phyloP scores from a whole-genome alignment of 2,797 vertebrate genomes.

The Coranthus polyacanthus region DNA sequence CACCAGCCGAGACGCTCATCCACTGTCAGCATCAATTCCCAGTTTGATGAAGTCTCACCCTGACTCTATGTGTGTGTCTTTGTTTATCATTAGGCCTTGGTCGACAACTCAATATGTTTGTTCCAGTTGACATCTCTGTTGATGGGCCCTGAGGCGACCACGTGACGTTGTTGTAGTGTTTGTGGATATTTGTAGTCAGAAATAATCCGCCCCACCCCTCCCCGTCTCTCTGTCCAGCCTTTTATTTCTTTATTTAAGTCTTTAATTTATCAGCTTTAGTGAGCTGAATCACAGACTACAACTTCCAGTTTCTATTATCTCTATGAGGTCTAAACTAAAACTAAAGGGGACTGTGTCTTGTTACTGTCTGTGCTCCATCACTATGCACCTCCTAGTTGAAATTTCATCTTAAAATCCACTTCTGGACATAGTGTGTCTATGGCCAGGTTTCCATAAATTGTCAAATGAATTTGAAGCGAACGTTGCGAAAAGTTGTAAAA shows the following conservation, averaged over 20 bases:
- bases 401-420: too few species aligned
- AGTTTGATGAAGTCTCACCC: conserved; percentile 36
- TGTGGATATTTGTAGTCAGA: conserved; percentile 30
- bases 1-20: conserved; percentile 69
- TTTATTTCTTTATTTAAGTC: not conserved
- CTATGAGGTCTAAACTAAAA: too few species aligned
- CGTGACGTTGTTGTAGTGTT: conserved; percentile 42
- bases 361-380: too few species aligned
- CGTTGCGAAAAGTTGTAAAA: too few species aligned
- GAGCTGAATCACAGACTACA: too few species aligned
- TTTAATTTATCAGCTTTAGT: too few species aligned
- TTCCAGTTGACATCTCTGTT: conserved; percentile 54
- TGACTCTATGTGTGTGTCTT: conserved; percentile 33
- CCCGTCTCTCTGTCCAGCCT: conserved; percentile 2
- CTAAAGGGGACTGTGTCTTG: too few species aligned
- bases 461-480: too few species aligned
- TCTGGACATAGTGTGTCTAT: too few species aligned
- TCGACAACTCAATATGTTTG: conserved; percentile 56
- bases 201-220: not conserved
- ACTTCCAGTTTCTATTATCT: too few species aligned
- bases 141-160: conserved; percentile 51
- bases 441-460: too few species aligned
- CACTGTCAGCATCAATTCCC: conserved; percentile 62
- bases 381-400: too few species aligned
- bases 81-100: conserved; percentile 62